Conservation (phyloP, 2,888 invertebrate genomes). For the Oscheius onirici region DNA sequence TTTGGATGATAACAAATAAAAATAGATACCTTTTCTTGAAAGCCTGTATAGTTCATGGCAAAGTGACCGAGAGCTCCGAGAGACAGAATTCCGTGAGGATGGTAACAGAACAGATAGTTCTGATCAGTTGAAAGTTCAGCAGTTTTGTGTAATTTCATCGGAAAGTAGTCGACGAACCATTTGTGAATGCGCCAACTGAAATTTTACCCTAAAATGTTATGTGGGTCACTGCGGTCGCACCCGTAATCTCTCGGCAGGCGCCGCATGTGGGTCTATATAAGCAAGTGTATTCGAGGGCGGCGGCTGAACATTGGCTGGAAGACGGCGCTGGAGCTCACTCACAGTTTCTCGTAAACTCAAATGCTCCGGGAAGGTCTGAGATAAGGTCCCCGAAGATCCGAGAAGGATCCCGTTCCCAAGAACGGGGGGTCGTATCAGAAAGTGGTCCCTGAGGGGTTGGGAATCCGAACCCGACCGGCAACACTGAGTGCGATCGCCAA, state of each 20-base stretch:
- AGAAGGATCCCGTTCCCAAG: conserved; percentile 53
- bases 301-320: conserved; percentile 41
- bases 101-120: conserved; percentile 77
- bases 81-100: conserved; percentile 89
- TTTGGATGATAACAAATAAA: background rate
- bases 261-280: conserved; percentile 19
- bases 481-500: conserved; percentile 60
- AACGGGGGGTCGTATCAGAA: conserved; percentile 56
- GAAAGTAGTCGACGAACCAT: conserved; percentile 26
- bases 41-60: conserved; percentile 78
- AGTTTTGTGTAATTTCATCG: conserved; percentile 22
- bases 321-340: conserved; percentile 51
- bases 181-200: conserved; percentile 51
- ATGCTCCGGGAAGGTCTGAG: conserved; percentile 64
- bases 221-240: background rate
- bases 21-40: conserved; percentile 66
- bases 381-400: conserved; percentile 50
- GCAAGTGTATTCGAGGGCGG: background rate
- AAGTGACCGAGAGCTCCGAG: conserved; percentile 84
- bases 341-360: conserved; percentile 47
- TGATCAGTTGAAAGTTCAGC: conserved; percentile 24
- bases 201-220: background rate
- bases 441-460: conserved; percentile 47
- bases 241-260: conserved; percentile 22
- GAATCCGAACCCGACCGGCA: conserved; percentile 56